Conservation (phyloP, 2,888 invertebrate species). For the Eristalis tenax region DNA sequence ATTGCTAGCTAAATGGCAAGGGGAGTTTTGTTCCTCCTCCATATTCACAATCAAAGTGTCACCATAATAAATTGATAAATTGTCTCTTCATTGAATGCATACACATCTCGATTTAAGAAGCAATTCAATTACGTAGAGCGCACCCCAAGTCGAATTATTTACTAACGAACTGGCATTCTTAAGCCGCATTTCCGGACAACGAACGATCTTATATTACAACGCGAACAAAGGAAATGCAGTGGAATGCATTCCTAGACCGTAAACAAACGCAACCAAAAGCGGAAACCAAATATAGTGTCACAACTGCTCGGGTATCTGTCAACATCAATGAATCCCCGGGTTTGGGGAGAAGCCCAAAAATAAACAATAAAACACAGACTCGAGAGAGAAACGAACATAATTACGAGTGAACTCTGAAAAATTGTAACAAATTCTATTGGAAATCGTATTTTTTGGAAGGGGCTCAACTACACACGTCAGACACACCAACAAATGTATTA, state of each 20-base stretch:
- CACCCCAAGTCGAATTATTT: slow-evolving; percentile 27
- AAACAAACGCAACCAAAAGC: slow-evolving; percentile 44
- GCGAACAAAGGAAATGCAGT: slow-evolving; percentile 52
- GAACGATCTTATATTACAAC: slow-evolving; percentile 51
- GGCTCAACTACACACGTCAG: slow-evolving; percentile 21
- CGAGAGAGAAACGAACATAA: slow-evolving; percentile 35
- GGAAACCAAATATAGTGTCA: slow-evolving; percentile 63
- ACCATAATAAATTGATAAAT: background rate
- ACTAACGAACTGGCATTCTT: slow-evolving; percentile 43
- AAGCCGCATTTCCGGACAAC: slow-evolving; percentile 57
- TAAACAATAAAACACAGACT: slow-evolving; percentile 48
- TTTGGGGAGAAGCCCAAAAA: slow-evolving; percentile 26
- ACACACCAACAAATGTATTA: slow-evolving; percentile 61
- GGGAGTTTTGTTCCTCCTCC: background rate
- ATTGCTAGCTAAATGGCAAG: background rate
- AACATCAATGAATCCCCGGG: slow-evolving; percentile 40
- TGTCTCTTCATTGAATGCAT: background rate
- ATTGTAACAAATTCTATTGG: slow-evolving; percentile 39
- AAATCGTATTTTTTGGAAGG: slow-evolving; percentile 53
- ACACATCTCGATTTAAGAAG: background rate
- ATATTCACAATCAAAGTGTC: background rate
- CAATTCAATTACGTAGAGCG: background rate
- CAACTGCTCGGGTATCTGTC: slow-evolving; percentile 65
- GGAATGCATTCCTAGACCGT: slow-evolving; percentile 31
- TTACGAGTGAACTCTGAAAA: slow-evolving; percentile 18